phyloP scores from a whole-genome alignment of 2,113 vertebrate genomes.

The Corythornis cristatus region DNA sequence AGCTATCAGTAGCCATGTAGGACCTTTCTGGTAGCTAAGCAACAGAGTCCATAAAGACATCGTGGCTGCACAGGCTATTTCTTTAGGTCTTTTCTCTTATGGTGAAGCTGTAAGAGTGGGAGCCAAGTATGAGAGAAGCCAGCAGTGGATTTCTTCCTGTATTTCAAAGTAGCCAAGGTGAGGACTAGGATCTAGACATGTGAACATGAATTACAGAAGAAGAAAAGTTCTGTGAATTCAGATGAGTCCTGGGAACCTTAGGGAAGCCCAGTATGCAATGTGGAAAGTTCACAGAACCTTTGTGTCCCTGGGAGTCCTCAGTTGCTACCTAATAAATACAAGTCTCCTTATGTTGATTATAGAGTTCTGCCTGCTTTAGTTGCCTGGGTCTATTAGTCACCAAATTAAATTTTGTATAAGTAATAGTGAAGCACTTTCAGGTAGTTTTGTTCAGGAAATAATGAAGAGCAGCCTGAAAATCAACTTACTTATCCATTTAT shows the following conservation, averaged over 20 bases:
- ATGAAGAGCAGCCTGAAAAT: constrained; percentile 67
- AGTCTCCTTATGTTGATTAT: constrained; percentile 52
- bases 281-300: constrained; percentile 8
- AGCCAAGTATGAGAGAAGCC: not conserved
- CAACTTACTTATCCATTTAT: constrained; percentile 58
- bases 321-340: constrained; percentile 26
- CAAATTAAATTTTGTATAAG: constrained; percentile 74
- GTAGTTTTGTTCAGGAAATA: constrained; percentile 70
- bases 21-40: constrained; percentile 48
- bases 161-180: not conserved
- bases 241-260: not conserved
- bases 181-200: not conserved
- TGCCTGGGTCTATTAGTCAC: constrained; percentile 59
- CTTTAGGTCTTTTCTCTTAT: not conserved
- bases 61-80: not conserved
- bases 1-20: not conserved
- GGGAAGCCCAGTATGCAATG: not conserved
- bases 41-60: constrained; percentile 21
- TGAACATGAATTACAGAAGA: not conserved
- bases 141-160: not conserved
- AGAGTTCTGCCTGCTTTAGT: not conserved
- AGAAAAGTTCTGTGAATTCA: not conserved
- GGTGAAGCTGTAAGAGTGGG: not conserved
- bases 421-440: constrained; percentile 64
- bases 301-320: not conserved